These are phyloP conservation scores for Cetonia aurata DNA, from an alignment of 2,888 invertebrate genomes.

Conservation along the genomic window DNA sequence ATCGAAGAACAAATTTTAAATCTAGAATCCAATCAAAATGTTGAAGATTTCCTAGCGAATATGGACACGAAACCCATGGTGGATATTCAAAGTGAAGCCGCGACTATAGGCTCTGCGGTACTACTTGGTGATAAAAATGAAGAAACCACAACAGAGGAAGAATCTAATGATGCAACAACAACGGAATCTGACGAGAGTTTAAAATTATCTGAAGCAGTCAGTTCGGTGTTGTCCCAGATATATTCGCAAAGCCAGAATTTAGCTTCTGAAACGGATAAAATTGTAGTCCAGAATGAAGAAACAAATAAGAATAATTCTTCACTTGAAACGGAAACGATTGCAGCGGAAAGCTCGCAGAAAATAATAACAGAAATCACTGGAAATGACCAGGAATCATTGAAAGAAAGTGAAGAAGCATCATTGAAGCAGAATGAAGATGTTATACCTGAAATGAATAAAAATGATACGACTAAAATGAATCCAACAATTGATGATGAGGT, in stretches of 20 bases:
- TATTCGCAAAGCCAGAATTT: conserved; percentile 38
- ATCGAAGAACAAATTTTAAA: conserved; percentile 52
- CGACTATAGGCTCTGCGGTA: conserved; percentile 53
- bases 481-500: too few relatives aligned
- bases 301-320: conserved; percentile 60
- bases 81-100: conserved; percentile 54
- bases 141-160: conserved; percentile 33
- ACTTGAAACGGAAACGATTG: conserved; percentile 7
- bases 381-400: conserved; percentile 17
- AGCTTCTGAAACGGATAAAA: conserved; percentile 36
- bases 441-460: conserved; percentile 11
- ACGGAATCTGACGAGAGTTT: conserved; percentile 43
- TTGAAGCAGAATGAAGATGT: conserved; percentile 3
- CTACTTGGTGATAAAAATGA: conserved; percentile 47
- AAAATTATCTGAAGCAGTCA: conserved; percentile 55
- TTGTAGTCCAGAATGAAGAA: neutral
- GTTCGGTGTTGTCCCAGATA: conserved; percentile 59
- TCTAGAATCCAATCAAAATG: conserved; percentile 50
- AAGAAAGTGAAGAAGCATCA: conserved; percentile 3
- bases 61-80: conserved; percentile 53
- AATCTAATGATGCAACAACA: neutral
- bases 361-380: conserved; percentile 31
- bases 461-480: neutral
- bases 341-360: conserved; percentile 19
- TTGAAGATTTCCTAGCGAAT: conserved; percentile 54